A percentile compares a stretch with the other conserved stretches of the same genome.
Evolutionary conservation across 2,797 vertebrate species (phyloP).

Genomic region (Anabacerthia variegaticeps): DNA sequence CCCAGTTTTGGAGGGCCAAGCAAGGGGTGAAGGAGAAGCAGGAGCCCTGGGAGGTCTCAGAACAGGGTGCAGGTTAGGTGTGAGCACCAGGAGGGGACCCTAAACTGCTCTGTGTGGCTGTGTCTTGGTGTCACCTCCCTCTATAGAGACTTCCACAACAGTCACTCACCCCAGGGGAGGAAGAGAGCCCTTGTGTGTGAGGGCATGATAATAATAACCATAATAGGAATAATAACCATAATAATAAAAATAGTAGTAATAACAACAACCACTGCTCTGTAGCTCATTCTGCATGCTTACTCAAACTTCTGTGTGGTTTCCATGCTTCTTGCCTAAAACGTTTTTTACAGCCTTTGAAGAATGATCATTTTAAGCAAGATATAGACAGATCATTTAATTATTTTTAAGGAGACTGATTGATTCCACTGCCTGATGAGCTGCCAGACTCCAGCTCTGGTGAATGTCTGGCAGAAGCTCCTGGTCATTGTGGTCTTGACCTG

Average conservation of each 20-base stretch:
- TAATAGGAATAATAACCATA: neutral
- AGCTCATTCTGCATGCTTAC: neutral
- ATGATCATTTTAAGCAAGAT: neutral
- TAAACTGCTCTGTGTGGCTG: neutral
- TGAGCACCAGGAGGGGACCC: neutral
- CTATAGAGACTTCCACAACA: neutral
- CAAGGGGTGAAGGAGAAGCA: neutral
- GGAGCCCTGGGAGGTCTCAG: neutral
- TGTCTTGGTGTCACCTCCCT: neutral
- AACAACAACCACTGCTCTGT: neutral
- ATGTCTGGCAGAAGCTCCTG: neutral
- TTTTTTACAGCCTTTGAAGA: neutral
- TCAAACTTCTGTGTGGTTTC: neutral
- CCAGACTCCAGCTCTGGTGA: neutral
- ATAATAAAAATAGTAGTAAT: neutral
- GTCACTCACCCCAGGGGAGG: neutral
- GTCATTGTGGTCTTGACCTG: neutral
- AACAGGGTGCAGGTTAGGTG: neutral
- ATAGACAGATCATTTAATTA: neutral
- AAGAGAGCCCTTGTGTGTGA: neutral
- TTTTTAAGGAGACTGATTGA: neutral
- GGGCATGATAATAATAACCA: neutral
- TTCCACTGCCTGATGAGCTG: neutral
- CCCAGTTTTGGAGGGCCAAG: neutral
- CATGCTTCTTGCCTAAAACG: neutral